These are phyloP conservation scores for Dendrophyllia cribrosa DNA, from an alignment of 64 coral and sea anemone genomes.

Conservation along the genomic window DNA sequence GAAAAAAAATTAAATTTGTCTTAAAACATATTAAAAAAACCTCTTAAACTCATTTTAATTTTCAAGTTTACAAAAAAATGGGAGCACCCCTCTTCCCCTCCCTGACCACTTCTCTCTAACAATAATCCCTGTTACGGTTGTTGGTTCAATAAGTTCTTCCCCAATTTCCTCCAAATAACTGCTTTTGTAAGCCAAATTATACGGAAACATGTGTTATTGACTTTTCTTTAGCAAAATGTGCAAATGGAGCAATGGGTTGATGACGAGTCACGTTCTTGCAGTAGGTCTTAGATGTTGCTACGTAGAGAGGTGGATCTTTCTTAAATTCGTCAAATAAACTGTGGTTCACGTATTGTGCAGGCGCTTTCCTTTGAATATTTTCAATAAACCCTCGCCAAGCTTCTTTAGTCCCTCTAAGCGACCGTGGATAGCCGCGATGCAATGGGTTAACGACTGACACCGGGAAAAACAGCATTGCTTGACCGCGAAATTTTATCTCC, in stretches of 20 bases:
- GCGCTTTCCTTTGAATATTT: not conserved
- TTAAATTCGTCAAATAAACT: not conserved
- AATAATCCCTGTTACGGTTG: no score
- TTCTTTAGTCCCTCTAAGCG: not conserved
- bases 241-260: not conserved
- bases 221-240: not conserved
- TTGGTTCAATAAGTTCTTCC: no score
- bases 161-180: no score
- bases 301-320: not conserved
- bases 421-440: not conserved
- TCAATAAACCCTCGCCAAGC: not conserved
- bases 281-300: not conserved
- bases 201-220: no score
- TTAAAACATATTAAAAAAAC: no score
- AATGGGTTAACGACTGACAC: not conserved
- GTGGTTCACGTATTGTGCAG: not conserved
- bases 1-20: no score
- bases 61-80: no score
- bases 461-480: slow-evolving; percentile 9
- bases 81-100: no score
- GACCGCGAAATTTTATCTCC: slow-evolving; percentile 30
- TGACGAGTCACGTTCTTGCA: not conserved
- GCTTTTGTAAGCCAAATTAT: no score
- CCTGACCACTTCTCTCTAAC: no score
- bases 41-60: no score